Evolutionary conservation across 2,888 invertebrate species (phyloP).

Genomic region (Hyposoter didymator): DNA sequence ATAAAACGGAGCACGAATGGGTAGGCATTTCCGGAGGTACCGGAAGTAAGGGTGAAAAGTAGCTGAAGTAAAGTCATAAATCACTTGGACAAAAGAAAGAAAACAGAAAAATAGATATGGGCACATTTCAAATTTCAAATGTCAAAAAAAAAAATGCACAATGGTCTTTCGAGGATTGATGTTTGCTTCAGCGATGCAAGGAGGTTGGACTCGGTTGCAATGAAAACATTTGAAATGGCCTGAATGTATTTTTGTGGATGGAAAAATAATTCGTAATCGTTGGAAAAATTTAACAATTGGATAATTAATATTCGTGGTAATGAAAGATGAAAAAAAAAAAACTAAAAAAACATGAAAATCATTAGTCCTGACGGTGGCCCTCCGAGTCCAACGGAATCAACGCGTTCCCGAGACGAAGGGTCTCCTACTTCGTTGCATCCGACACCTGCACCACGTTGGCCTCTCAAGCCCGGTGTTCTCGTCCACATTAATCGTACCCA

Average conservation of each 20-base stretch:
- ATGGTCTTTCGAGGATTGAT: neutral
- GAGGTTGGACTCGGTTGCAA: neutral
- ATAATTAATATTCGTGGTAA: neutral
- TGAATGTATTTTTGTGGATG: slow-evolving; percentile 9
- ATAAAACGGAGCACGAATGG: neutral
- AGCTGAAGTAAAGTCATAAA: neutral
- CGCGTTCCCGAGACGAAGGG: slow-evolving; percentile 74
- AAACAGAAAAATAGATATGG: slow-evolving; percentile 1
- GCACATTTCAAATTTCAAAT: neutral
- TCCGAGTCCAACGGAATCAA: slow-evolving; percentile 81
- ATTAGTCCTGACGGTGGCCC: slow-evolving; percentile 85
- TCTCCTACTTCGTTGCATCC: slow-evolving; percentile 72
- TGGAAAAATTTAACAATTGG: neutral
- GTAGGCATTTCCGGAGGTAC: neutral
- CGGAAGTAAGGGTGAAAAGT: slow-evolving; percentile 15
- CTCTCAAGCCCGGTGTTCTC: slow-evolving; percentile 94
- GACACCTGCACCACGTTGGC: slow-evolving; percentile 90
- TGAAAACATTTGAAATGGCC: neutral
- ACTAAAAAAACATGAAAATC: slow-evolving; percentile 53
- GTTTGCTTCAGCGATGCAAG: neutral
- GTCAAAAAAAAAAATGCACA: neutral
- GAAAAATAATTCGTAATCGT: neutral
- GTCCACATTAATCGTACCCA: slow-evolving; percentile 95
- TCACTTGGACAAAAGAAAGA: neutral
- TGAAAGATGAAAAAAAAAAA: neutral